phyloP scores from a whole-genome alignment of 2,113 vertebrate species.

The Eulemur macaco region DNA sequence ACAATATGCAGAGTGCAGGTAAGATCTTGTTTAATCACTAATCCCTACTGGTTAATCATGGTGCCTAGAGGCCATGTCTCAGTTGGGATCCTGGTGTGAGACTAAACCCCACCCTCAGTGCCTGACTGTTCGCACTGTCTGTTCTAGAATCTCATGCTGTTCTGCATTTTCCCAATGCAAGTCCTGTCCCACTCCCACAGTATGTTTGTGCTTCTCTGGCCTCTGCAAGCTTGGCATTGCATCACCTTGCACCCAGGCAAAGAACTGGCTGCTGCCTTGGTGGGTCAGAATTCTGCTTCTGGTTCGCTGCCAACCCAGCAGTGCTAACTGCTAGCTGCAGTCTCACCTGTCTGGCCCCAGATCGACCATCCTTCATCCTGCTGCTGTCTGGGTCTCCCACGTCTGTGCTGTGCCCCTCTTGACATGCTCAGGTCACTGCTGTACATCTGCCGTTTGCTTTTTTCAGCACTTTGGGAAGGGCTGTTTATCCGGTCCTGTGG shows the following conservation, averaged over 20 bases:
- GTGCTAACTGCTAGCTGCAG: neutral
- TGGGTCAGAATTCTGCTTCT: neutral
- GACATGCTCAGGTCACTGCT: neutral
- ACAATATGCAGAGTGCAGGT: slow-evolving; percentile 60
- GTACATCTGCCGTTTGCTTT: slow-evolving; percentile 30
- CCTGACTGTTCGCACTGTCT: neutral
- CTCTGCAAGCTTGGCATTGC: neutral
- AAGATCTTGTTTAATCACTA: slow-evolving; percentile 62
- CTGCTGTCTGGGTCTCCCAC: neutral
- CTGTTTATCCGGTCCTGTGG: slow-evolving; percentile 39
- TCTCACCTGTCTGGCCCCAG: neutral
- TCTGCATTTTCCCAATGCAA: neutral
- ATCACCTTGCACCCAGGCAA: neutral
- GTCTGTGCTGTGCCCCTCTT: neutral
- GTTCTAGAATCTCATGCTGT: neutral
- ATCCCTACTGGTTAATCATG: slow-evolving; percentile 31
- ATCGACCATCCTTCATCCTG: neutral
- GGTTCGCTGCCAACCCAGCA: neutral
- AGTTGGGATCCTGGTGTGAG: neutral
- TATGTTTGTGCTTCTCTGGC: neutral
- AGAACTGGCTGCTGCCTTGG: neutral
- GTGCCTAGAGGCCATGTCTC: slow-evolving; percentile 15
- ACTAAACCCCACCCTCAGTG: neutral
- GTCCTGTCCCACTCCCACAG: neutral
- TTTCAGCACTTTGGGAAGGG: slow-evolving; percentile 29